A percentile compares a stretch with the other conserved stretches of the same genome.
Evolutionary conservation across 1,140 invertebrate genomes (phyloP).

Genomic region (Bombus breviceps): DNA sequence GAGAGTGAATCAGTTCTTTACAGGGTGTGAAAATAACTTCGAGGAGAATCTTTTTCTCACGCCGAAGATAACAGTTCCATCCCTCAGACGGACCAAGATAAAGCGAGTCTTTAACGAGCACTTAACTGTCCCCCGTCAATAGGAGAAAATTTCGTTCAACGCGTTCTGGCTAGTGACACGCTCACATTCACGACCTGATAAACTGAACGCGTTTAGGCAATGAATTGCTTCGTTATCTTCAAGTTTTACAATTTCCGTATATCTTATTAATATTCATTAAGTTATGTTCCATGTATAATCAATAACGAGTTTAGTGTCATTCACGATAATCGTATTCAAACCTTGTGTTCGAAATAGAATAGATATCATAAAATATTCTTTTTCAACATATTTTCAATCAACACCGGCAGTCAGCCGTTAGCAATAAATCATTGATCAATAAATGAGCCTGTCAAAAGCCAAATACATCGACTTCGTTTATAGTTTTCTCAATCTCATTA

Average conservation of each 20-base stretch:
- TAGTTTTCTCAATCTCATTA: too few relatives aligned
- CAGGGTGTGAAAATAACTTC: constrained; percentile 33
- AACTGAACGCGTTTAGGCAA: constrained; percentile 17
- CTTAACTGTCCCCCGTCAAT: constrained; percentile 62
- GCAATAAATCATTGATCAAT: too few relatives aligned
- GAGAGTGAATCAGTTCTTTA: constrained; percentile 35
- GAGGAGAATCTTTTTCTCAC: constrained; percentile 43
- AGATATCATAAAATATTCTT: not conserved
- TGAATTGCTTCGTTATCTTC: constrained; percentile 18
- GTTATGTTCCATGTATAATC: not conserved
- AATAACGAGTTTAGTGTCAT: not conserved
- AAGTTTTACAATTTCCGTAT: not conserved
- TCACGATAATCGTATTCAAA: not conserved
- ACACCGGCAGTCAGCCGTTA: too few relatives aligned
- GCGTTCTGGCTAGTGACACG: not conserved
- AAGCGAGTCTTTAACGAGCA: constrained; percentile 68
- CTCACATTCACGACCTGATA: constrained; percentile 6
- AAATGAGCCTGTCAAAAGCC: too few relatives aligned
- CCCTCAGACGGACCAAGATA: constrained; percentile 59
- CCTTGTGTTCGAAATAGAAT: not conserved
- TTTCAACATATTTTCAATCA: too few relatives aligned
- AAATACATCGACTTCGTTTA: too few relatives aligned
- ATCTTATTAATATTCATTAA: not conserved
- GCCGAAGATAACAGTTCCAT: constrained; percentile 60
- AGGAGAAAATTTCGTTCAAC: constrained; percentile 48